Base-by-base conservation (phyloP, 2,797 vertebrate genomes). In the Avahi laniger region DNA sequence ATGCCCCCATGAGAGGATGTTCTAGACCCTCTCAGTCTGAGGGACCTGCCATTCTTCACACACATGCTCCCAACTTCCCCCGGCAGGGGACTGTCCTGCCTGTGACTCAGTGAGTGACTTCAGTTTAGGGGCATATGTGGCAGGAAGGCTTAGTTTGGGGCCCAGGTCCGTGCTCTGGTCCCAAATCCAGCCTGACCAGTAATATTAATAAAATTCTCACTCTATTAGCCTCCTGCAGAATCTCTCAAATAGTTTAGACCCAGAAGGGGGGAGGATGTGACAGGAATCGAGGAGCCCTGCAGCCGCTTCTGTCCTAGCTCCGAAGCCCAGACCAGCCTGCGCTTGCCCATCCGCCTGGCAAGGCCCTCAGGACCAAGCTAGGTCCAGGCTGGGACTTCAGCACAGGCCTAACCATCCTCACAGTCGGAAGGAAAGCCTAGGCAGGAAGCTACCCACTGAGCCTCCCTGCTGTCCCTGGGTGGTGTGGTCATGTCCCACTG, bases 341-440 rank as follows among this genome's bases (percentile, higher is more conserved):
- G 0, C 57, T 24, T 13, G 59, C 30, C 11, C 17, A n/a, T 20
- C 70, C 61, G 22, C 35, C 52, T 1, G 59, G 78, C 59, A 70
- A 81, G 35, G 30, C 48, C 41, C 67, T n/a, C 35, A 24, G 43
- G 67, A 22, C 20, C 4, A 7, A 50, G 30, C 13, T 2, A 5
- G 41, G 18, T 17, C 38, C 30, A 38, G 35, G 43, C n/a, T 28
- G 52, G 48, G 41, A 35, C 13, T 18, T 70, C 0, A 5, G 30
- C 1, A 0, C 28, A 48, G 41, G 20, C 54, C 79, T 22, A 35
- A 11, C n/a, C 18, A 1, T 54, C 48, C 76, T 33, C 59, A 41
- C 5, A n/a, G 33, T 1, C 0, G 0, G 7, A 5, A 43, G 63
- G 28, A 1, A 2, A 28, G 35, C 24, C 17, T 26, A 12, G 24